A percentile compares a stretch with the other conserved stretches of the same genome.
phyloP scores from a whole-genome alignment of 2,797 vertebrate genomes.

The Cygnus olor region DNA sequence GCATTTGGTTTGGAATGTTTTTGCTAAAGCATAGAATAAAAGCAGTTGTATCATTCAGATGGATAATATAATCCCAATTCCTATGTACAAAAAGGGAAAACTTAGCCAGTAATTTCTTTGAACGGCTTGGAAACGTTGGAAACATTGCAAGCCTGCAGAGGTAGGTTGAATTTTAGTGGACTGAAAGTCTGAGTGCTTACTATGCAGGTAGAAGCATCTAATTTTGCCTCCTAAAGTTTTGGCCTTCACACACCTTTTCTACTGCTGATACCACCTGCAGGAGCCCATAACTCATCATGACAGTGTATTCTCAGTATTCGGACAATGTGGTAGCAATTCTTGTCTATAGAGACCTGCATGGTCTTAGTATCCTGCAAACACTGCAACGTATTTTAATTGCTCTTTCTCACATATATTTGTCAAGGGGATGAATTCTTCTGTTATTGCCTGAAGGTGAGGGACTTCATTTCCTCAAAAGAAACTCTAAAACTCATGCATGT shows the following conservation, averaged over 20 bases:
- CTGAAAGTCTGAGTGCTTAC: neutral
- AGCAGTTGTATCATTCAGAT: neutral
- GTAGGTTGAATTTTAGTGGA: neutral
- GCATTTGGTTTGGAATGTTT: neutral
- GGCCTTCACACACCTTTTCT: neutral
- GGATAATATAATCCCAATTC: neutral
- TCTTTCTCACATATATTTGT: neutral
- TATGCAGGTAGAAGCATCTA: neutral
- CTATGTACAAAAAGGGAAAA: neutral
- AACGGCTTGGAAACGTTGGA: neutral
- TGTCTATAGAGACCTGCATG: neutral
- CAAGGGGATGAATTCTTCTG: neutral
- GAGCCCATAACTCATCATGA: neutral
- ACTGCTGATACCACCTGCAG: neutral
- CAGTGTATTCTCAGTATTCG: neutral
- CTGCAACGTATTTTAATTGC: rapidly evolving
- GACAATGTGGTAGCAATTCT: neutral
- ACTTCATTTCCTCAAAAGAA: neutral
- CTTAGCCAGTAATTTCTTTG: neutral
- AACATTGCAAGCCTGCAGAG: neutral
- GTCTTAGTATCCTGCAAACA: neutral
- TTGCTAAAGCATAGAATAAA: neutral
- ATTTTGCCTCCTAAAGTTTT: neutral
- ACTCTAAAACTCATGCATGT: neutral
- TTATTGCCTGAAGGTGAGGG: neutral